phyloP scores from a whole-genome alignment of 1,140 invertebrate species.

The Orchesella cincta region DNA sequence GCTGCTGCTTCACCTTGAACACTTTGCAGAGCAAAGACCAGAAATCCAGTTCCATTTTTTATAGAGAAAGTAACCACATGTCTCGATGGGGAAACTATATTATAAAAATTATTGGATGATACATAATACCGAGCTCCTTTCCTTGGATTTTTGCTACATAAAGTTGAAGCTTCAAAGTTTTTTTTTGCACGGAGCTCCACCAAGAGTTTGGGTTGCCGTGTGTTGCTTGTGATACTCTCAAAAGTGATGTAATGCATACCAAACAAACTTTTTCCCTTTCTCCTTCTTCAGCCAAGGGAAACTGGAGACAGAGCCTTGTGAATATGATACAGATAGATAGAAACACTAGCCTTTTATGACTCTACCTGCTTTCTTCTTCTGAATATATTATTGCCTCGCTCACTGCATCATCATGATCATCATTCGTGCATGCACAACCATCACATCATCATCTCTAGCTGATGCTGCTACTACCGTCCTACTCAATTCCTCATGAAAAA shows the following conservation, averaged over 20 bases:
- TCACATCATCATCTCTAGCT: background rate
- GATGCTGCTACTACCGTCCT: no score
- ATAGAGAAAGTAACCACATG: background rate
- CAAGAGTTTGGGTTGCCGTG: background rate
- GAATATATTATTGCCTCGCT: slow-evolving; percentile 1
- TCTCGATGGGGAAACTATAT: background rate
- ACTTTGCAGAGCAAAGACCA: background rate
- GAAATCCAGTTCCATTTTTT: background rate
- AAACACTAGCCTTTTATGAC: slow-evolving; percentile 12
- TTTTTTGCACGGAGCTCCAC: background rate
- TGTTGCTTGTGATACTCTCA: background rate
- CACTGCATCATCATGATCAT: background rate
- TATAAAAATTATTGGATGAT: background rate
- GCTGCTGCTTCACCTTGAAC: background rate
- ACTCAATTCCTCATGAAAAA: no score
- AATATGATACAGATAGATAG: background rate
- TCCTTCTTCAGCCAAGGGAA: background rate
- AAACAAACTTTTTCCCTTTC: slow-evolving; percentile 33
- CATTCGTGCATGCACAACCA: slow-evolving; percentile 6
- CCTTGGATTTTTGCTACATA: background rate
- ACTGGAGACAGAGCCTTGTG: no score
- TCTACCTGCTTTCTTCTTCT: slow-evolving; percentile 20
- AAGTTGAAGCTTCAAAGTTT: background rate
- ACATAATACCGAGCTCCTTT: background rate
- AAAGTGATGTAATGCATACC: slow-evolving; percentile 51